Conservation (phyloP, 2,888 invertebrate genomes). For the Drosophila planitibia region DNA sequence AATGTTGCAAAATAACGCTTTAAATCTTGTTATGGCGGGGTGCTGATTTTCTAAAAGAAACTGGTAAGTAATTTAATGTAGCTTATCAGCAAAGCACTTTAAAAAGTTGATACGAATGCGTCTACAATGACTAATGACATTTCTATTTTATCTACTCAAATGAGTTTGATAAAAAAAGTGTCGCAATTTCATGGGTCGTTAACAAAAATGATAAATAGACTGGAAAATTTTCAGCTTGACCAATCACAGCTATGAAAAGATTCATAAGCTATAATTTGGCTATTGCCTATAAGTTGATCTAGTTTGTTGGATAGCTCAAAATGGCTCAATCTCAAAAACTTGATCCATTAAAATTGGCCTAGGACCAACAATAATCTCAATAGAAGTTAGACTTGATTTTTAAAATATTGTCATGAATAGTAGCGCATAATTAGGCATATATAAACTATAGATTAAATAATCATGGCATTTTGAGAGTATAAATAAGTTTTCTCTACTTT, state of each 20-base stretch:
- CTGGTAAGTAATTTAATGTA: constrained; percentile 9
- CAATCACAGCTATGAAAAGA: not conserved
- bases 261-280: not conserved
- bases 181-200: constrained; percentile 15
- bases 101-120: constrained; percentile 19
- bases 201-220: constrained; percentile 9
- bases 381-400: not conserved
- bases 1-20: constrained; percentile 44
- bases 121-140: constrained; percentile 21
- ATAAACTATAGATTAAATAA: not conserved
- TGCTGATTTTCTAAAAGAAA: constrained; percentile 28
- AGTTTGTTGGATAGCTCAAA: not conserved
- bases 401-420: constrained; percentile 25
- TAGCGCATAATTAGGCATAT: not conserved
- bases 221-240: not conserved
- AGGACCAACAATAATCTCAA: not conserved
- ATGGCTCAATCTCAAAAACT: not conserved
- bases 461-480: not conserved
- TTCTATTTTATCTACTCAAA: constrained; percentile 29
- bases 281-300: not conserved
- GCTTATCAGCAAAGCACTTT: constrained; percentile 46
- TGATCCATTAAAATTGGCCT: not conserved
- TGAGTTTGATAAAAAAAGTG: constrained; percentile 36
- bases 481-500: not conserved
- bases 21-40: constrained; percentile 37